These are phyloP conservation scores for Myotis vivesi DNA, from an alignment of 2,797 vertebrate genomes.

Conservation along the genomic window DNA sequence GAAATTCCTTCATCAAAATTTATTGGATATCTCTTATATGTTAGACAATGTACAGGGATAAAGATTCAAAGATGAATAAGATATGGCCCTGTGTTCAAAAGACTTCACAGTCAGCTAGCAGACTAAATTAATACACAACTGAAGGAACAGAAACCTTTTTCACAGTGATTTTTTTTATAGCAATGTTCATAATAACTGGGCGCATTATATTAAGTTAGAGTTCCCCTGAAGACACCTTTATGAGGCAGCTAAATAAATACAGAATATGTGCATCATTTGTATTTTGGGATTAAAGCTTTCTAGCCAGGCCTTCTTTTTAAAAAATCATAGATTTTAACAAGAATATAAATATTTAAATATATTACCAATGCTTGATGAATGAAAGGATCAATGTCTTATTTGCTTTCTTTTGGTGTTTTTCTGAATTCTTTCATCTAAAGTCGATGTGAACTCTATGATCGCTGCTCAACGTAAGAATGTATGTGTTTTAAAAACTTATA, in stretches of 20 bases:
- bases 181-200: background rate
- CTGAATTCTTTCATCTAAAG: constrained; percentile 34
- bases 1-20: background rate
- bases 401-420: constrained; percentile 28
- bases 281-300: background rate
- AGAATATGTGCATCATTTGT: background rate
- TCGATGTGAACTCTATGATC: background rate
- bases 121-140: background rate
- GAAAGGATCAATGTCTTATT: background rate
- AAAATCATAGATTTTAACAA: background rate
- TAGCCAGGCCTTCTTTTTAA: background rate
- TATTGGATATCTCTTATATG: background rate
- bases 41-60: background rate
- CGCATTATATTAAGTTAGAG: background rate
- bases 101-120: background rate
- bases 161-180: background rate
- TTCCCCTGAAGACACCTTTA: background rate
- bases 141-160: background rate
- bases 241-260: background rate
- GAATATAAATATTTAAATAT: background rate
- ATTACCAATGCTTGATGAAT: background rate
- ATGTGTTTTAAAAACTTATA: constrained; percentile 34
- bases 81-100: background rate
- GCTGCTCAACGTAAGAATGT: background rate
- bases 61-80: background rate